Conservation (phyloP, 2,888 invertebrate species). For the Cryptophagus acutangulus region DNA sequence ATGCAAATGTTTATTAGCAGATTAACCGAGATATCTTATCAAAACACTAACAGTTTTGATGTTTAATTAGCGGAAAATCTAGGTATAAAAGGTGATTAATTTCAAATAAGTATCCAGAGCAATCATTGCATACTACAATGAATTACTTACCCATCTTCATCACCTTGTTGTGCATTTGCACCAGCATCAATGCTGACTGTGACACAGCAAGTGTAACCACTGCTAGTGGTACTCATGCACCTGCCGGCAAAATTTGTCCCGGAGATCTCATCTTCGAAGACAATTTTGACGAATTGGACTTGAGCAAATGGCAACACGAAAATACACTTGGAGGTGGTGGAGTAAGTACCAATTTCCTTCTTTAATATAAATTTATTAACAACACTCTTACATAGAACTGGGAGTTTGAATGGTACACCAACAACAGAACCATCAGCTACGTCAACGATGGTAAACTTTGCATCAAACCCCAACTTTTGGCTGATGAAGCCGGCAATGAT, state of each 20-base stretch:
- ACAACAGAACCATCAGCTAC: conserved; percentile 63
- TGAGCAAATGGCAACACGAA: conserved; percentile 62
- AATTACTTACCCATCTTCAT: no score
- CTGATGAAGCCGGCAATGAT: conserved; percentile 52
- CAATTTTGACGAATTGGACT: conserved; percentile 56
- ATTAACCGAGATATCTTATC: no score
- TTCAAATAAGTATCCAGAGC: no score
- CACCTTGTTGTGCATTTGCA: no score
- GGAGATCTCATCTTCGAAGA: conserved; percentile 60
- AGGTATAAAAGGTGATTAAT: no score
- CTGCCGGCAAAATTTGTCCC: conserved; percentile 48
- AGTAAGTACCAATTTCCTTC: conserved; percentile 45
- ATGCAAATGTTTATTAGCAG: no score
- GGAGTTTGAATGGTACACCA: conserved; percentile 67
- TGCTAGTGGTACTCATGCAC: conserved; percentile 52
- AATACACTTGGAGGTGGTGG: conserved; percentile 61
- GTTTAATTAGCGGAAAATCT: no score
- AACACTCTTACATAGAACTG: no score
- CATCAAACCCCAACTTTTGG: conserved; percentile 58
- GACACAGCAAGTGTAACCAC: conserved; percentile 45
- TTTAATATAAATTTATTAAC: no score
- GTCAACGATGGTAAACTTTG: conserved; percentile 54
- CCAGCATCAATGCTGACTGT: conserved; percentile 1
- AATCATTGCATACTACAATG: no score
- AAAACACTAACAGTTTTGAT: no score